Evolutionary conservation across 2,888 invertebrate species (phyloP).

Genomic region (Pseudanteris insignis): DNA sequence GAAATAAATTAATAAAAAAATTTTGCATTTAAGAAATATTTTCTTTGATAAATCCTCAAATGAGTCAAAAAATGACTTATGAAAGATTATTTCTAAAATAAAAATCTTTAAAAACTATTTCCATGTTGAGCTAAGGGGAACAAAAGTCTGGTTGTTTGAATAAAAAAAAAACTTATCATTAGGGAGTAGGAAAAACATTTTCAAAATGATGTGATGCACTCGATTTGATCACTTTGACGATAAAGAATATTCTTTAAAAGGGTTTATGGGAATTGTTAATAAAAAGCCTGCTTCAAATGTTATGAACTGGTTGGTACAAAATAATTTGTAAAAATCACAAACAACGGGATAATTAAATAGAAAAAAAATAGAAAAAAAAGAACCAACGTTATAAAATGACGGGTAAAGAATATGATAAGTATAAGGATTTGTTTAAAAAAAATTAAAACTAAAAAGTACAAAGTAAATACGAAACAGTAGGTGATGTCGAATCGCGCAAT

Average conservation of each 20-base stretch:
- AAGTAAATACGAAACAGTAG: slow-evolving; percentile 37
- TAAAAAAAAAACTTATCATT: background rate
- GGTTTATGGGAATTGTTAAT: background rate
- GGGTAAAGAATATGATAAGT: background rate
- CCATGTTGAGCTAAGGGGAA: background rate
- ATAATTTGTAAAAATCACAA: slow-evolving; percentile 1
- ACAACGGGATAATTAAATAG: too few species aligned
- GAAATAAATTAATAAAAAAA: too few species aligned
- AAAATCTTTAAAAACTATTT: too few species aligned
- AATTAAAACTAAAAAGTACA: slow-evolving; percentile 32
- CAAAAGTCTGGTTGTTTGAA: background rate
- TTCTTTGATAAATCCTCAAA: too few species aligned
- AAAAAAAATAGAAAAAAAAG: too few species aligned
- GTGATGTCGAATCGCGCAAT: slow-evolving; percentile 53
- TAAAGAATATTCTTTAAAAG: background rate
- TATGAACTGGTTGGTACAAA: background rate
- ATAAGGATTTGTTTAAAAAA: slow-evolving; percentile 7
- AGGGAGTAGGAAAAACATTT: too few species aligned
- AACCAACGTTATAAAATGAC: background rate
- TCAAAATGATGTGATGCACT: background rate
- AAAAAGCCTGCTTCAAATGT: background rate
- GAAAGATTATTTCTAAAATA: too few species aligned
- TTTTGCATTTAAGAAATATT: too few species aligned
- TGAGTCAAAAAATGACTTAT: too few species aligned
- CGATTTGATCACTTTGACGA: background rate